phyloP scores from a whole-genome alignment of 1,140 invertebrate genomes.

The Platorchestia sp. region DNA sequence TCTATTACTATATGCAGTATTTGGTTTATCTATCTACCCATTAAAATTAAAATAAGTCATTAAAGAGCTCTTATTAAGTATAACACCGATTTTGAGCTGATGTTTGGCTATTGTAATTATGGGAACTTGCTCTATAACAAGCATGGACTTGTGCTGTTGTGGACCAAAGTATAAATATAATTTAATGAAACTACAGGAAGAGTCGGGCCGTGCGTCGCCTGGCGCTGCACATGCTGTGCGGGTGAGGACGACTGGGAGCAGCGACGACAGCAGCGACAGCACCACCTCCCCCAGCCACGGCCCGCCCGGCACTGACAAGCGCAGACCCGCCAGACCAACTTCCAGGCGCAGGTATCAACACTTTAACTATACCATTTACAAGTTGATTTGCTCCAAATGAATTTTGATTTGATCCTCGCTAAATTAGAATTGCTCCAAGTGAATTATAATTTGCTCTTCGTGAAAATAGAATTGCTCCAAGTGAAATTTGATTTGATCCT shows the following conservation, averaged over 20 bases:
- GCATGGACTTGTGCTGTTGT: too few species aligned
- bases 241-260: background rate
- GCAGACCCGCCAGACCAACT: background rate
- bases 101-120: too few species aligned
- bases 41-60: background rate
- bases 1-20: background rate
- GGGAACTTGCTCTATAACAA: too few species aligned
- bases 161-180: too few species aligned
- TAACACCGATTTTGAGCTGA: background rate
- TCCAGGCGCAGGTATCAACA: background rate
- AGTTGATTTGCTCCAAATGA: too few species aligned
- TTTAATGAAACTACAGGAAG: conserved; percentile 13
- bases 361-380: too few species aligned
- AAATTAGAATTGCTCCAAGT: too few species aligned
- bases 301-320: background rate
- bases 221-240: background rate
- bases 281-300: background rate
- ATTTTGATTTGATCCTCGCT: too few species aligned
- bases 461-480: too few species aligned
- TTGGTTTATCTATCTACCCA: background rate
- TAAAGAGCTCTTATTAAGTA: background rate
- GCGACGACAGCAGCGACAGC: conserved; percentile 21
- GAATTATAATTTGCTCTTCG: too few species aligned
- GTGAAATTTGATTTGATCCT: too few species aligned
- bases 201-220: background rate